Percentiles rank a stretch among this genome's conserved stretches.
Conservation (phyloP, 1,140 invertebrate species). For the Zophobas atratus region DNA sequence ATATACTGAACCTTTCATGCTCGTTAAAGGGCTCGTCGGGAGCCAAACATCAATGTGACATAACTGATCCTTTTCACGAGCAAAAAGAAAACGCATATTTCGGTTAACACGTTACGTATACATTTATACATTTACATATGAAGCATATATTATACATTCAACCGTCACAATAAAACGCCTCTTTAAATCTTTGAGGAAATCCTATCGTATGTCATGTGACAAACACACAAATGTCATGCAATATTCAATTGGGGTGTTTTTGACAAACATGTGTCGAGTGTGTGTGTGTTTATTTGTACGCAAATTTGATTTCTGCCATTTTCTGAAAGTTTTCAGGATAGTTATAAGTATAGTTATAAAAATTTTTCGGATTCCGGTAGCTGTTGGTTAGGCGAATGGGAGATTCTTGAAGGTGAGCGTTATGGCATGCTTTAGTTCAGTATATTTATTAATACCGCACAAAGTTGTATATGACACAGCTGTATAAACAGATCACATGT, state of each 20-base stretch:
- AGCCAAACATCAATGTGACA: slow-evolving; percentile 12
- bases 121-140: slow-evolving; percentile 30
- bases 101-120: slow-evolving; percentile 34
- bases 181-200: slow-evolving; percentile 6
- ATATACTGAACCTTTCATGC: slow-evolving; percentile 42
- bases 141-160: slow-evolving; percentile 35
- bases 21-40: slow-evolving; percentile 17
- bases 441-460: slow-evolving; percentile 51
- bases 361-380: slow-evolving; percentile 19
- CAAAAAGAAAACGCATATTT: slow-evolving; percentile 37
- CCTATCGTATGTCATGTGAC: neutral
- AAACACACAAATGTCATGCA: slow-evolving; percentile 6
- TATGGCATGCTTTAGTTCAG: slow-evolving; percentile 38
- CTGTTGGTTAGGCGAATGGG: neutral
- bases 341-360: slow-evolving; percentile 17
- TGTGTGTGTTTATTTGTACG: slow-evolving; percentile 41
- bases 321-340: slow-evolving; percentile 24
- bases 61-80: slow-evolving; percentile 18
- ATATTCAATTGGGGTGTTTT: slow-evolving; percentile 21
- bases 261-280: slow-evolving; percentile 17
- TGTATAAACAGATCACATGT: slow-evolving; percentile 66
- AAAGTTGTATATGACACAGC: slow-evolving; percentile 49
- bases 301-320: slow-evolving; percentile 27
- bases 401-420: slow-evolving; percentile 15
- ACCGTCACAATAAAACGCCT: slow-evolving; percentile 22